A percentile compares a stretch with the other conserved stretches of the same genome.
Evolutionary conservation across 1,140 invertebrate genomes (phyloP).

Genomic region (Aplysia californica): DNA sequence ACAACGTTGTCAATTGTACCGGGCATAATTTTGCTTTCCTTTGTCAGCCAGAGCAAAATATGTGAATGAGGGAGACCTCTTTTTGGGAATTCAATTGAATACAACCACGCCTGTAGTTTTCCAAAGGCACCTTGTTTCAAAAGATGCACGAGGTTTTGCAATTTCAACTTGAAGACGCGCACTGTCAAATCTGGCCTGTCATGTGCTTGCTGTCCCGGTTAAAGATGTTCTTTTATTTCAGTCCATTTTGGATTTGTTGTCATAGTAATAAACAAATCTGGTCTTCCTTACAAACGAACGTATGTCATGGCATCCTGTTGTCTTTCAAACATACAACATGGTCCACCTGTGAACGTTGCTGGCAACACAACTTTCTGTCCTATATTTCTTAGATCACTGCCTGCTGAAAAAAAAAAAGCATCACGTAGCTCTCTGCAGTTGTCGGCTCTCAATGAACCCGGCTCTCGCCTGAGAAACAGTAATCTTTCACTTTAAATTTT

Average conservation of each 20-base stretch:
- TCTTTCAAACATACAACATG: conserved; percentile 67
- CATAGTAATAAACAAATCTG: conserved; percentile 69
- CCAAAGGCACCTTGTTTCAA: neutral
- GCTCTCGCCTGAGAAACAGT: neutral
- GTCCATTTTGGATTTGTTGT: conserved; percentile 71
- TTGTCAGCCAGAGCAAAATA: conserved; percentile 65
- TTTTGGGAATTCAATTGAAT: conserved; percentile 62
- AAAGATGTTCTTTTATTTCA: conserved; percentile 63
- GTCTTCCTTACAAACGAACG: conserved; percentile 67
- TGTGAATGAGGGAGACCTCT: conserved; percentile 70
- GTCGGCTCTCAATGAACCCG: neutral
- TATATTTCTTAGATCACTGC: neutral
- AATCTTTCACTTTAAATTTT: neutral
- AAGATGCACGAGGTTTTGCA: conserved; percentile 59
- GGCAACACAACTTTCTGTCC: neutral
- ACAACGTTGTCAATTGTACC: neutral
- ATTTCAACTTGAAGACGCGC: conserved; percentile 70
- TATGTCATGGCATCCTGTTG: conserved; percentile 70
- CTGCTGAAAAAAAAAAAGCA: neutral
- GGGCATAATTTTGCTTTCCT: conserved; percentile 33
- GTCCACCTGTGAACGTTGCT: conserved; percentile 58
- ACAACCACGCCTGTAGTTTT: conserved; percentile 67
- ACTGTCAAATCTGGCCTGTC: conserved; percentile 68
- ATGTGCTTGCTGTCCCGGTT: conserved; percentile 42
- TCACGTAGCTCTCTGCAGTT: neutral